A percentile compares a stretch with the other conserved stretches of the same genome.
phyloP scores from a whole-genome alignment of 2,113 vertebrate species.

The Copsychus sechellarum region DNA sequence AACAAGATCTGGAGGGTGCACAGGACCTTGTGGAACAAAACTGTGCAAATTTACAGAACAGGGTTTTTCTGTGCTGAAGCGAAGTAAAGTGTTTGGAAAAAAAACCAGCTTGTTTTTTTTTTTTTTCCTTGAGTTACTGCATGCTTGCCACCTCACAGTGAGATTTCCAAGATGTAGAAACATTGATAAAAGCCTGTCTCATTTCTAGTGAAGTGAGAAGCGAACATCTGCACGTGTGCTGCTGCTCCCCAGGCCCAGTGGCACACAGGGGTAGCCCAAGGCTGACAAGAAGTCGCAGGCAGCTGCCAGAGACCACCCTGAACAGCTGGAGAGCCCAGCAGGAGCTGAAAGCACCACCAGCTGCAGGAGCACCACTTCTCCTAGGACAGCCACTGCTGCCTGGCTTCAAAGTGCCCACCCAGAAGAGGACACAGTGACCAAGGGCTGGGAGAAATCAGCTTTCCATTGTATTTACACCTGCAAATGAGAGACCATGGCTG shows the following conservation, averaged over 20 bases:
- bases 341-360: not conserved
- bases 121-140: not conserved
- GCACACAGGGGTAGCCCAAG: not conserved
- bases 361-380: not conserved
- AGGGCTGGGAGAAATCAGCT: not conserved
- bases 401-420: not conserved
- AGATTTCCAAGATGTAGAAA: not conserved
- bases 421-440: not conserved
- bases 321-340: not conserved
- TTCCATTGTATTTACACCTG: not conserved
- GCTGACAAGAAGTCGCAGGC: not conserved
- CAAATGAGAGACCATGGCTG: not conserved
- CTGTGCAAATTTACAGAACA: not conserved
- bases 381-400: not conserved
- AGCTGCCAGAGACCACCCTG: fast-evolving
- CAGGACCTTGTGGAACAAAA: not conserved
- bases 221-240: not conserved
- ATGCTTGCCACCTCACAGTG: not conserved
- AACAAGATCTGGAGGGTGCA: not conserved
- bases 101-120: not conserved
- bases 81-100: fast-evolving
- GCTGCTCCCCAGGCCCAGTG: fast-evolving
- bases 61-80: not conserved
- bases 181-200: not conserved
- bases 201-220: not conserved